Base-by-base conservation (phyloP, 2,113 vertebrate genomes). In the Recurvirostra avosetta region DNA sequence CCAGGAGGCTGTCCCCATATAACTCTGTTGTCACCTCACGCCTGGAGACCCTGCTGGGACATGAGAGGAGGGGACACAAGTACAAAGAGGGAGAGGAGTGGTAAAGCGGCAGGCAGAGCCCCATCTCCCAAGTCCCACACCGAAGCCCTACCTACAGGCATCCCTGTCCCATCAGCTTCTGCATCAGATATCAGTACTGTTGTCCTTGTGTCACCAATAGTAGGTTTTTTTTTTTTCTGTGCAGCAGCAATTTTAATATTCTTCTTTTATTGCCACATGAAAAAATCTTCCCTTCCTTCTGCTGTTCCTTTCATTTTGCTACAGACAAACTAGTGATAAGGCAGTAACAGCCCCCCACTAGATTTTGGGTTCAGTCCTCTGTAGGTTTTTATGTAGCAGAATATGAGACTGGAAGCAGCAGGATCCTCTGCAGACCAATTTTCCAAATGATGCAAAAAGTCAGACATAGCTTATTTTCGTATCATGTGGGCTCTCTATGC, bases 1-100 rank as follows among this genome's bases (percentile, higher is more conserved):
- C 29, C 55, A 36, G 38, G 7, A 70, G 67, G 23, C 5, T 34
- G 49, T 25, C 15, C 23, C 21, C 13, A 2, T 10, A 7, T 10
- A 65, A 47, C 15, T 27, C 32, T 52, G 15, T 0, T 0, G 0
- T 38, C 66, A 52, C 12, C 14, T 79, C 21, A 1, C 3, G 7
- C 15, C 25, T 56, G 41, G 40, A 75, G 43, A 63, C 26, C 45
- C 65, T 25, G 15, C 32, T 55, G 79, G 59, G 22, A 30, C 15
- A 5, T 0, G 1, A 26, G 1, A 1, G 29, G 49, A 79, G 12
- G 8, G 53, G 8, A 47, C 41, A 58, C 18, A 45, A 34, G 9
- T 20, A 25, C 53, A 47, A 9, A n/a, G n/a, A 55, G 34, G 15
- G n/a, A 56, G 32, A 77, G 15, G 27, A 76, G 27, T 12, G 36